Base-by-base conservation (phyloP, 1,140 invertebrate species). In the Drosophila asahinai region DNA sequence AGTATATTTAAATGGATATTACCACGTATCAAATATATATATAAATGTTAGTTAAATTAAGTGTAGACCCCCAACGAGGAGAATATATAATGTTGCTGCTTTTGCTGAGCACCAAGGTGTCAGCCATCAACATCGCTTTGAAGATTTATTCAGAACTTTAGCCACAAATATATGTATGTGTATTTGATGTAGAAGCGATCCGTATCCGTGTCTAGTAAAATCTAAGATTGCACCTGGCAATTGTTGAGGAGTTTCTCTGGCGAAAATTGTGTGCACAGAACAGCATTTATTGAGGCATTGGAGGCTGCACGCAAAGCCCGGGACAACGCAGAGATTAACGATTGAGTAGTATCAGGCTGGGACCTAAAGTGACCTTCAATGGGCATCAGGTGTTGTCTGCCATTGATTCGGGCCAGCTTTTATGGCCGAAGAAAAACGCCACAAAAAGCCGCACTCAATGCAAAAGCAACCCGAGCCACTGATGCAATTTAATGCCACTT, bases 401-500 rank as follows among this genome's bases (percentile, higher is more conserved):
- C 79, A 86, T 90, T 80, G 86, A 86, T 82, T 90, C 71, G 65
- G 9, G 52, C 62, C 55, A 65, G 86, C 86, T 90, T 91, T 83
- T 81, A 19, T 64, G 60, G 42, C 51, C 38, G 42, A 27, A 17
- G 45, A 33, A 58, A 33, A 30, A 30, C 5, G 48, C 49, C 60
- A 65, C 58, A 12, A 68, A 65, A 81, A 90, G 86, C 86, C 62
- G 62, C 67, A 90, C 81, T 90, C 81, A 82, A 90, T 80, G 79
- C 68, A 66, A 45, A 38, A 71, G 81, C 83, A 92, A 84, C 90
- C 90, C 80, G 90, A 92, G 90, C 90, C 90, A 92, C 90, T 92
- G 90, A 76, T 81, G 77, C 82, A 83, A 92, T 90, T 81, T 60
- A 86, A 92, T 81, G 77, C 64, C 86, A 92, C 86, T 92, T 91